These are phyloP conservation scores for Sminthopsis crassicaudata DNA, from an alignment of 2,113 vertebrate species.

Conservation along the genomic window DNA sequence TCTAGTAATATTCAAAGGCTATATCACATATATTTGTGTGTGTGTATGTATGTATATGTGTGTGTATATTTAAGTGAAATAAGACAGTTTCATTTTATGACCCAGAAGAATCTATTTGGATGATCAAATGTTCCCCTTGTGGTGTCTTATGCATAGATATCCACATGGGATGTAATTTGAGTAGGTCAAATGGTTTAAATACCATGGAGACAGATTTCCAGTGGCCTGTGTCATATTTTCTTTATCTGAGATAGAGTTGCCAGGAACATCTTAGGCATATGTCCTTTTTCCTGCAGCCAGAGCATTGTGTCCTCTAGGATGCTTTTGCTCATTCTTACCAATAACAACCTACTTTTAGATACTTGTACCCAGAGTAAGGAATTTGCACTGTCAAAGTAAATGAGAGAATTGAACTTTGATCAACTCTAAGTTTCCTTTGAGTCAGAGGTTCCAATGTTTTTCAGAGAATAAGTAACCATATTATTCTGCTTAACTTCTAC, in stretches of 20 bases:
- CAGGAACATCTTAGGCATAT: constrained; percentile 6
- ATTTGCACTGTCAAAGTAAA: background rate
- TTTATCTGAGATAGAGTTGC: constrained; percentile 15
- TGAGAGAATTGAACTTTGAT: background rate
- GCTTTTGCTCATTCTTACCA: background rate
- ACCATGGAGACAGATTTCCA: background rate
- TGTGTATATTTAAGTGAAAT: background rate
- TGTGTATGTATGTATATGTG: background rate
- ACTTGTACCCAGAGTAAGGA: background rate
- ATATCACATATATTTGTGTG: background rate
- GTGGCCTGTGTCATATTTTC: background rate
- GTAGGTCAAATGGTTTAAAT: constrained; percentile 36
- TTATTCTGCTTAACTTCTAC: background rate
- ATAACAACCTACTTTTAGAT: background rate
- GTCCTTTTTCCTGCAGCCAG: background rate
- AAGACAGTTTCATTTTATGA: background rate
- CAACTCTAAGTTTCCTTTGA: background rate
- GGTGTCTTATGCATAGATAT: background rate
- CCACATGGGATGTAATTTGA: constrained; percentile 46
- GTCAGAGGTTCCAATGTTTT: background rate
- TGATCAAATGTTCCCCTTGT: constrained; percentile 6
- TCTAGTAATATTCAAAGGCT: background rate
- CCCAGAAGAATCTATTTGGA: constrained; percentile 24
- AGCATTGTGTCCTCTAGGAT: background rate
- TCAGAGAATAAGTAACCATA: background rate